Evolutionary conservation across 1,140 invertebrate species (phyloP), one percentile per base, ranked within the genome.

Genomic region (Acromyrmex echinatior): DNA sequence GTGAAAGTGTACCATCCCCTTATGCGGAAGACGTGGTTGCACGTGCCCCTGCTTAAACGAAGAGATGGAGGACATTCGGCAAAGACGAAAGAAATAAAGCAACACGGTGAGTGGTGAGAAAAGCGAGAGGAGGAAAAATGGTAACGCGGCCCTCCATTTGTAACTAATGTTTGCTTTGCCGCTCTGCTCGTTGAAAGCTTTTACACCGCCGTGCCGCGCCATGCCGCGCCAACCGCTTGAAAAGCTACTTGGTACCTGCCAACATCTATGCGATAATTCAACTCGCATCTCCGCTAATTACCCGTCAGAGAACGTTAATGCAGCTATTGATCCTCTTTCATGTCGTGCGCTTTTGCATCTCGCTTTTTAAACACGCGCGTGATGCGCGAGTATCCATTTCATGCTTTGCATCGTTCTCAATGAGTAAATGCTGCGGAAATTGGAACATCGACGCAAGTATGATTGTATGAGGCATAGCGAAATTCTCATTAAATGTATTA

Each of bases 131-230:
- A 35, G 78, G 90, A 77, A 85, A 89, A 86, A 91, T 86, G 80
- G 84, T 62, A 81, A 89, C 62, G 74, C 45, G 89, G 81, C 86
- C 85, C 86, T 92, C 91, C 91, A 93, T 93, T 92, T 92, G 93
- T 92, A 92, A 91, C 86, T 86, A 86, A 91, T 93, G 93, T 93
- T 93, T 93, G 90, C 88, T 93, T 91, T 93, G 90, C 88, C 88
- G 88, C 88, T 86, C 80, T 58, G 87, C 66, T 45, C 85, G 90
- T 65, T 93, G 92, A 93, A 93, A 94, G 93, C 92, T 93, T 93
- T 93, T 92, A 88, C 88, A 63, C 70, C 6, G 86, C 77, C 35
- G 35, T 5, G 6, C 35, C 39, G 39, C 82, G 86, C 77, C 25
- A 25, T 25, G 1, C 25, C 87, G 39, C 77, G 84, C 77, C 88